phyloP scores from a whole-genome alignment of 2,113 vertebrate genomes.

The Phyllostomus discolor region DNA sequence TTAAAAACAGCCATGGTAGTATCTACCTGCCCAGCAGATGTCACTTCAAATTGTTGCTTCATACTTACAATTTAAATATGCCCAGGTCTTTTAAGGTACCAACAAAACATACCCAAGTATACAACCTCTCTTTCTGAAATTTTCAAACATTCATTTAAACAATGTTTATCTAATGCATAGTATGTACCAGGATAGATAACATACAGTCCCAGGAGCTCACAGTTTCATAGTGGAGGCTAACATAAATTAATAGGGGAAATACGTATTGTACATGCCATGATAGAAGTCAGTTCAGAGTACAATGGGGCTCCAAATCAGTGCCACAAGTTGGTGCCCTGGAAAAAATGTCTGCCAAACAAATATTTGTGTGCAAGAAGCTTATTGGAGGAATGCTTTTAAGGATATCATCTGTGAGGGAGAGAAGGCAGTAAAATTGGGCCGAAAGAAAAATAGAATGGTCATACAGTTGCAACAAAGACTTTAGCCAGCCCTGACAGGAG shows the following conservation, averaged over 20 bases:
- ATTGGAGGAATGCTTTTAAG: not conserved
- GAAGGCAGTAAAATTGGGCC: not conserved
- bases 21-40: not conserved
- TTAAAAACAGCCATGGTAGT: not conserved
- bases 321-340: not conserved
- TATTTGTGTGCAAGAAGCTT: not conserved
- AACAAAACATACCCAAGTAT: not conserved
- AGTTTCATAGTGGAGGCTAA: constrained; percentile 12
- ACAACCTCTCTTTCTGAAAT: not conserved
- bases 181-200: not conserved
- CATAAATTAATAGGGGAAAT: not conserved
- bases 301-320: not conserved
- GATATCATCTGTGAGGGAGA: not conserved
- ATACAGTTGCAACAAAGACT: not conserved
- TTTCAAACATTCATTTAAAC: constrained; percentile 8
- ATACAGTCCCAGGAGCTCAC: not conserved
- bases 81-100: not conserved
- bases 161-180: not conserved
- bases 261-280: not conserved
- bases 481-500: not conserved
- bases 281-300: not conserved
- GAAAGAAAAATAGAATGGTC: not conserved
- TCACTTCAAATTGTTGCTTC: not conserved
- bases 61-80: not conserved
- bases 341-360: constrained; percentile 3